phyloP scores from a whole-genome alignment of 2,113 vertebrate genomes.

The Anseranas semipalmata region DNA sequence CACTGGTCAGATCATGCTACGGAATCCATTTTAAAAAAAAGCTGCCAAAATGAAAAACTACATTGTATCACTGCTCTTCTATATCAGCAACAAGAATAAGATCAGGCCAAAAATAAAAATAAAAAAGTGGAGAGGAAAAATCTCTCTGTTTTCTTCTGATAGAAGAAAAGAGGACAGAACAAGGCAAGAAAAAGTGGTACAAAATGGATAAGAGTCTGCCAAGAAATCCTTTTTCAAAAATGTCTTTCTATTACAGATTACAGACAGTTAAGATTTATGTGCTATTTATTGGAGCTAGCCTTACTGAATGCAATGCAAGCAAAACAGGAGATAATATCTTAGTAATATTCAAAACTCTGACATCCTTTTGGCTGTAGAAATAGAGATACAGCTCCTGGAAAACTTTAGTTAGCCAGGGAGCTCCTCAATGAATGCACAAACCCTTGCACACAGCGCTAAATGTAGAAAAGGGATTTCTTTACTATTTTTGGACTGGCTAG shows the following conservation, averaged over 20 bases:
- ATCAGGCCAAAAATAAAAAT: background rate
- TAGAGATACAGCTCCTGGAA: background rate
- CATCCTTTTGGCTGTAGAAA: slow-evolving; percentile 6
- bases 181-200: background rate
- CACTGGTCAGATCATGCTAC: slow-evolving; percentile 22
- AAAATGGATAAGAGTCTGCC: background rate
- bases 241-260: background rate
- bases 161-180: background rate
- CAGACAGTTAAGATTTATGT: slow-evolving; percentile 2
- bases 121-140: background rate
- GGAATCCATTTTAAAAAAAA: slow-evolving; percentile 29
- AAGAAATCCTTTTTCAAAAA: slow-evolving; percentile 5
- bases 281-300: background rate
- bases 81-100: slow-evolving; percentile 17
- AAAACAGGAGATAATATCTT: background rate
- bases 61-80: background rate
- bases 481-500: slow-evolving; percentile 22
- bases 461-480: slow-evolving; percentile 29
- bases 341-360: background rate
- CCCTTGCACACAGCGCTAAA: background rate
- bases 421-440: background rate
- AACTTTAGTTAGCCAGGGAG: background rate
- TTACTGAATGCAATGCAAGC: slow-evolving; percentile 16
- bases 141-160: background rate
- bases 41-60: slow-evolving; percentile 46